phyloP scores from a whole-genome alignment of 92 coral and sea anemone species.

The Zoanthus gigantus region DNA sequence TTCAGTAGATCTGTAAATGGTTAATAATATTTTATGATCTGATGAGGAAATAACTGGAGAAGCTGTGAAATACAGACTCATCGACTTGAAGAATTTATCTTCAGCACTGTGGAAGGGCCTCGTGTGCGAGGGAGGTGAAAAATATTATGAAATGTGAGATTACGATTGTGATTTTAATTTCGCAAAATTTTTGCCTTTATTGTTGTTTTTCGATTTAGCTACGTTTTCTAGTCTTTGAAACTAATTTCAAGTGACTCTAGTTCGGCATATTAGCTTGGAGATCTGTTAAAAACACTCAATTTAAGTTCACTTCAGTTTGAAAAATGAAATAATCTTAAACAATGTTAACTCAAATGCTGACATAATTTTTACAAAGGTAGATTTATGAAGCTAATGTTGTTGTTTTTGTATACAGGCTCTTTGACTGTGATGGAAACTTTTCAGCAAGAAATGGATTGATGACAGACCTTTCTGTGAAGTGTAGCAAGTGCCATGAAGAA shows the following conservation, averaged over 20 bases:
- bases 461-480: slow-evolving; percentile 54
- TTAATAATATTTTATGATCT: neutral
- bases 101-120: slow-evolving; percentile 50
- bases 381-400: neutral
- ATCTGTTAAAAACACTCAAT: neutral
- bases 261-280: neutral
- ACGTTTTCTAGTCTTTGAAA: slow-evolving; percentile 3
- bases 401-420: slow-evolving; percentile 43
- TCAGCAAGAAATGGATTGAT: slow-evolving; percentile 51
- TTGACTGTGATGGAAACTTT: slow-evolving; percentile 45
- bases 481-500: slow-evolving; percentile 52
- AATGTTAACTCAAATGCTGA: slow-evolving; percentile 15
- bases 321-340: neutral
- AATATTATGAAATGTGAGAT: no score
- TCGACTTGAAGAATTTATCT: slow-evolving; percentile 17
- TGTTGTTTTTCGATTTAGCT: slow-evolving; percentile 13
- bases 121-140: slow-evolving; percentile 5
- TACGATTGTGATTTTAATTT: slow-evolving; percentile 13
- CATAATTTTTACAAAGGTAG: neutral
- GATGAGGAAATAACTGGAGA: slow-evolving; percentile 42
- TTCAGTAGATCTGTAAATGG: no score
- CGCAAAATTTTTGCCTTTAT: neutral
- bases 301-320: slow-evolving; percentile 17
- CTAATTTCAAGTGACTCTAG: slow-evolving; percentile 35
- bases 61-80: slow-evolving; percentile 48